These are phyloP conservation scores for Tapirus indicus DNA, from an alignment of 2,797 vertebrate genomes.

Conservation along the genomic window DNA sequence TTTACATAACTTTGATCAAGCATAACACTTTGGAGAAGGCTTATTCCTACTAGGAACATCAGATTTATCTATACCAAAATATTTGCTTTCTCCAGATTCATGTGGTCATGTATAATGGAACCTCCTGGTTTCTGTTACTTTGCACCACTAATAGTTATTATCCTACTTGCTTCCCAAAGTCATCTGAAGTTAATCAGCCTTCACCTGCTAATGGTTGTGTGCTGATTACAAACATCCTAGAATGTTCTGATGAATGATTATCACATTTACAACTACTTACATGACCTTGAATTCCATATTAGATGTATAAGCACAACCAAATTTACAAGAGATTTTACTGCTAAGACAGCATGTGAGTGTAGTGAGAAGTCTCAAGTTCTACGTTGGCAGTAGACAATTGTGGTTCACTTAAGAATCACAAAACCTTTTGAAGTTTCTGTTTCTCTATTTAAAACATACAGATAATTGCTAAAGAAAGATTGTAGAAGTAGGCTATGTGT, in stretches of 20 bases:
- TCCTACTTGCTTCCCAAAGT: background rate
- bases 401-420: background rate
- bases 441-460: background rate
- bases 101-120: background rate
- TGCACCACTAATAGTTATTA: background rate
- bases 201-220: background rate
- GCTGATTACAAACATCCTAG: background rate
- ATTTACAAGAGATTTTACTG: background rate
- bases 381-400: background rate
- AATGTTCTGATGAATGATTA: background rate
- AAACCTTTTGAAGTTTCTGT: background rate
- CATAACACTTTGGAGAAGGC: background rate
- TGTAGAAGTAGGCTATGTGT: background rate
- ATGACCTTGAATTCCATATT: background rate
- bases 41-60: background rate
- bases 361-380: background rate
- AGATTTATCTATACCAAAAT: background rate
- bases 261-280: background rate
- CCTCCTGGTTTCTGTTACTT: background rate
- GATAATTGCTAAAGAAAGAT: background rate
- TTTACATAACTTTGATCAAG: background rate
- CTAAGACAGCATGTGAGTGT: background rate
- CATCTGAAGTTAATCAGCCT: background rate
- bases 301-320: background rate
- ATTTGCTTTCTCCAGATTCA: background rate